phyloP scores from a whole-genome alignment of 1,140 invertebrate genomes.

The Saccostrea echinata region DNA sequence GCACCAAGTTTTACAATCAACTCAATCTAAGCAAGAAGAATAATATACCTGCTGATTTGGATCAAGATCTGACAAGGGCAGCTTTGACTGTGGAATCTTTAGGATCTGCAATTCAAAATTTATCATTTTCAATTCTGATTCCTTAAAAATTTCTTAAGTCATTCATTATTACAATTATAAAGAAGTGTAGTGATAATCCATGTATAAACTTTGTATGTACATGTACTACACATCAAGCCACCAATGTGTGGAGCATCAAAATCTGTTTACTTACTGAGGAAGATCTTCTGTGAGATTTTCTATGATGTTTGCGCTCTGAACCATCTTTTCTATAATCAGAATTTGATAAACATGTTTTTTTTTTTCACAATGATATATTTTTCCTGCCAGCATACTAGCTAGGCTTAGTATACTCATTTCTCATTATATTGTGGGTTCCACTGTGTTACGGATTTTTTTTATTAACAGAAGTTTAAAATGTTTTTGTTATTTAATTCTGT shows the following conservation, averaged over 20 bases:
- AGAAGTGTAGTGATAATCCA: too few species aligned
- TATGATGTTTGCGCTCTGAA: background rate
- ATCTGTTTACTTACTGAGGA: background rate
- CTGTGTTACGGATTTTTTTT: too few species aligned
- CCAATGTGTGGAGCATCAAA: background rate
- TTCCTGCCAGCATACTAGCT: too few species aligned
- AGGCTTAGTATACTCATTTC: too few species aligned
- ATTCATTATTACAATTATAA: too few species aligned
- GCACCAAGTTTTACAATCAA: background rate
- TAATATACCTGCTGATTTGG: slow-evolving; percentile 17
- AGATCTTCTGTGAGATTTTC: slow-evolving; percentile 7
- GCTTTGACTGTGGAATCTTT: background rate
- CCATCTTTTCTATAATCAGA: background rate
- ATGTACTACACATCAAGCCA: too few species aligned
- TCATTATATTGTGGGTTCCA: too few species aligned
- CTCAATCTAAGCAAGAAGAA: background rate
- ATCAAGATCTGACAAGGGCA: background rate
- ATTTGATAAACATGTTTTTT: background rate
- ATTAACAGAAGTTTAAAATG: too few species aligned
- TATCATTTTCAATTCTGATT: background rate
- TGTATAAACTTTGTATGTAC: too few species aligned
- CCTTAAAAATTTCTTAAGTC: too few species aligned
- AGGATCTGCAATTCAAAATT: slow-evolving; percentile 6
- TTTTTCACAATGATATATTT: background rate
- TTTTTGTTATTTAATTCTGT: too few species aligned